phyloP scores from a whole-genome alignment of 2,888 invertebrate species.

The Brachyptera putata region DNA sequence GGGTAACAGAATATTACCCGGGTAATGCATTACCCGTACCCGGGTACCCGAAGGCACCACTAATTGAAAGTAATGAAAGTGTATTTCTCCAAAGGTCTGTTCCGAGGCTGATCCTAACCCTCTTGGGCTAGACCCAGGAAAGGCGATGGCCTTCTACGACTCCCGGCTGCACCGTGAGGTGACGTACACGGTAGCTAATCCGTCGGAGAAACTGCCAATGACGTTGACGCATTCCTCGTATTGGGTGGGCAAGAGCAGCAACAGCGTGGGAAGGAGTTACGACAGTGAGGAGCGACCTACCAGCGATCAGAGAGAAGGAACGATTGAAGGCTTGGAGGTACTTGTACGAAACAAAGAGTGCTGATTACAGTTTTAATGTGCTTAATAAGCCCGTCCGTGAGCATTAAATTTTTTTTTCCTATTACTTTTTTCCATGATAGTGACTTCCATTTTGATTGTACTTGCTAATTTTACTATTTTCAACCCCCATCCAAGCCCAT shows the following conservation, averaged over 20 bases:
- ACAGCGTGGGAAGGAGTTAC: not conserved
- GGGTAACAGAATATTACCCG: too few relatives aligned
- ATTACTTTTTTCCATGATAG: too few relatives aligned
- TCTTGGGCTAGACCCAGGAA: constrained; percentile 61
- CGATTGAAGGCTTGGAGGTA: constrained; percentile 17
- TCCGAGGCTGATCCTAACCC: constrained; percentile 64
- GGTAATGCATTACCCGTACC: too few relatives aligned
- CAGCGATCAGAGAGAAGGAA: constrained; percentile 16
- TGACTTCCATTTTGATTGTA: too few relatives aligned
- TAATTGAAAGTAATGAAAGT: too few relatives aligned
- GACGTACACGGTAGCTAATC: constrained; percentile 56
- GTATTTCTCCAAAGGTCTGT: too few relatives aligned
- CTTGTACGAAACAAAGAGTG: not conserved
- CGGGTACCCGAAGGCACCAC: too few relatives aligned
- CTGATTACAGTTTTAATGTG: too few relatives aligned
- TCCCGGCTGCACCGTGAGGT: constrained; percentile 64
- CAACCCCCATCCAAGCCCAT: too few relatives aligned
- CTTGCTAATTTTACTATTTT: too few relatives aligned
- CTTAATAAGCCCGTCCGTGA: too few relatives aligned
- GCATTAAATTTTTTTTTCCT: too few relatives aligned
- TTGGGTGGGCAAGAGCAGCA: constrained; percentile 42
- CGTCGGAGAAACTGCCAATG: constrained; percentile 44
- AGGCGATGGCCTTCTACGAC: constrained; percentile 66
- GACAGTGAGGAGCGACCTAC: not conserved
- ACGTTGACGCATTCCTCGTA: constrained; percentile 63